Percentiles rank a stretch among this genome's conserved stretches.
These are phyloP conservation scores for Uloborus plumipes DNA, from an alignment of 2,888 invertebrate genomes.

Conservation along the genomic window DNA sequence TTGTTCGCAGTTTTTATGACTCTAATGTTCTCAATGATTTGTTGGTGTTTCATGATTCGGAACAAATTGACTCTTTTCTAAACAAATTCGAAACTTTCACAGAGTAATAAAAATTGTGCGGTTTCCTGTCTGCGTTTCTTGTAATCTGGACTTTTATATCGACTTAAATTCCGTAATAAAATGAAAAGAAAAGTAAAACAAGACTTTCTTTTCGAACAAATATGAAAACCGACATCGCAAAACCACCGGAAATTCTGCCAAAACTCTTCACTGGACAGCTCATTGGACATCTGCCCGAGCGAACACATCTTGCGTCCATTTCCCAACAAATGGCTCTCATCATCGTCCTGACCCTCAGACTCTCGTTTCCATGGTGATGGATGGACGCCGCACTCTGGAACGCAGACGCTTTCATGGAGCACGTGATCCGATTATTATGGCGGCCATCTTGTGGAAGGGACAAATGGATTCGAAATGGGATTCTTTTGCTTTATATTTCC, in stretches of 20 bases:
- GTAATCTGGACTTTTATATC: too few relatives aligned
- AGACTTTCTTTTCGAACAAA: too few relatives aligned
- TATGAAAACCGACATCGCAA: background rate
- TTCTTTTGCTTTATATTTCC: conserved; percentile 3
- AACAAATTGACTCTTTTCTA: too few relatives aligned
- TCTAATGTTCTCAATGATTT: too few relatives aligned
- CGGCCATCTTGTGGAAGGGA: conserved; percentile 41
- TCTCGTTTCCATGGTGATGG: conserved; percentile 54
- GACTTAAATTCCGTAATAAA: too few relatives aligned
- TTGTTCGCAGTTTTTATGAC: too few relatives aligned
- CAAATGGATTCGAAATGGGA: conserved; percentile 52
- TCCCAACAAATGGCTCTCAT: conserved; percentile 28
- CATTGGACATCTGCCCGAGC: conserved; percentile 42
- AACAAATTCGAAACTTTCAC: too few relatives aligned
- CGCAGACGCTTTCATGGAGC: conserved; percentile 26
- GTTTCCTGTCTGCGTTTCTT: too few relatives aligned
- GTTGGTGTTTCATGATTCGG: too few relatives aligned
- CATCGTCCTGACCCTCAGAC: conserved; percentile 21
- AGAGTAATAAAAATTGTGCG: too few relatives aligned
- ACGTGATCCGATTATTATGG: conserved; percentile 53
- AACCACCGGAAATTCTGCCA: conserved; percentile 55
- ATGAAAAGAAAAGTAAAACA: too few relatives aligned
- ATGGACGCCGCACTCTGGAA: conserved; percentile 43
- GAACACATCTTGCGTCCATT: conserved; percentile 15
- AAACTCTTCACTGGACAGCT: conserved; percentile 38